Evolutionary conservation across 1,140 invertebrate species (phyloP), one percentile per base, ranked within the genome.

Genomic region (Littorina saxatilis): DNA sequence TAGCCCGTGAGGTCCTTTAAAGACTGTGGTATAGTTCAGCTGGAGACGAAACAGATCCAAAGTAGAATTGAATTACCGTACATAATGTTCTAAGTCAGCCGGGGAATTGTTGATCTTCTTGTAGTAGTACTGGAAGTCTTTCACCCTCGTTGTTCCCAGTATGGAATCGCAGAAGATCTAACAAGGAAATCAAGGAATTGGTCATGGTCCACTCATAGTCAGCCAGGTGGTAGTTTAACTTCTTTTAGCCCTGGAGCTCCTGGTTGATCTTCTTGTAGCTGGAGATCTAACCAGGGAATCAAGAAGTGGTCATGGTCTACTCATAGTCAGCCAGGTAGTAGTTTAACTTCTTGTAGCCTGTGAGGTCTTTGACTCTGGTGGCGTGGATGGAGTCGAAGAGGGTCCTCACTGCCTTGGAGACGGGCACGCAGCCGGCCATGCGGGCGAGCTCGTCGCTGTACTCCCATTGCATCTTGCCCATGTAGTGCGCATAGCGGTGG

Each of bases 381-480:
- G 68, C 35, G 68, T 88, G 86, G n/a, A 87, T 83, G 55, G 84
- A 40, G 70, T 86, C 84, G 83, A 95, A 94, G 27, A 96, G 93
- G 86, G 95, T 95, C 1, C 95, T 94, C 39, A 96, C 93, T 1
- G 95, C 95, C 2, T 93, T 92, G 0, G 95, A 94, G 0, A 96
- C 90, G 23, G 93, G 94, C 23, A 91, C 88, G 23, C 95, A 93
- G 2, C 92, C 92, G 0, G 95, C 95, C 40, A 95, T 94, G 13
- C 92, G 88, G 0, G 95, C 94, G 15, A 97, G 89, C 37, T 95
- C 94, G 15, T 94, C 93, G 90, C 95, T 96, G 90, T 96, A 97
- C 11, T 92, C 89, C 89, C 93, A 94, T 94, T 95, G 93, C n/a
- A 79, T 52, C 13, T 2, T 93, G 91, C 95, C 95, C 94, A 96